Base-by-base conservation (phyloP, 2,797 vertebrate species). In the Galagoides demidoff region DNA sequence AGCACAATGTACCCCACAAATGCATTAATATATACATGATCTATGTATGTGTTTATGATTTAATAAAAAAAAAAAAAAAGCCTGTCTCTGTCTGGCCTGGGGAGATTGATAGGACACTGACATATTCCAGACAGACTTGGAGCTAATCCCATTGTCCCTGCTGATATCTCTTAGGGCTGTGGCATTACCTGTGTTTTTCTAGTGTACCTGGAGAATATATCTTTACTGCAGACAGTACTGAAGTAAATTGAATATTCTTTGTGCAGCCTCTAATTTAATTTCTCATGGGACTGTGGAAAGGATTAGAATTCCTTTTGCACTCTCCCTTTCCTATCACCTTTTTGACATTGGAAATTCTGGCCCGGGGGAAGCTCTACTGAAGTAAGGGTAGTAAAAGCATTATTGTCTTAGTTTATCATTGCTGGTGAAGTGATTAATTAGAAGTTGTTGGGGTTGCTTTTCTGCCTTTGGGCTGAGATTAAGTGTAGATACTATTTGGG, bases 101-200 rank as follows among this genome's bases (percentile, higher is more conserved):
- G 29, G 57, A 96, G 92, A 97, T 64, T 39, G 94, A 94, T 96
- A 95, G 78, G 94, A 64, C 55, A 20, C 39, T 96, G 71, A 74
- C 71, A 34, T 61, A 85, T 93, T 81, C 91, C 92, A 95, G 90
- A 90, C 85, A 52, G 37, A 89, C 45, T 70, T 11, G 2, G 66
- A 55, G 64, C 85, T 61, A 12, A 88, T 83, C 83, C 79, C 49
- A 5, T 90, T 82, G 95, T 95, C 49, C 55, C 57, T 31, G 43
- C n/a, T 55, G 61, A 79, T 5, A 52, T 45, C 55, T 79, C 20
- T 79, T 31, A 29, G 45, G 70, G 29, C 57, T 39, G 52, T 2
- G 3, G 14, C 55, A 10, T 66, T 61, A 29, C 76, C 92, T 76
- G 37, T 4, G 2, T 68, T 61, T 77, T 79, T 34, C 45, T 5